A percentile compares a stretch with the other conserved stretches of the same genome.
Conservation (phyloP, 2,888 invertebrate species). For the Volucella zonaria region DNA sequence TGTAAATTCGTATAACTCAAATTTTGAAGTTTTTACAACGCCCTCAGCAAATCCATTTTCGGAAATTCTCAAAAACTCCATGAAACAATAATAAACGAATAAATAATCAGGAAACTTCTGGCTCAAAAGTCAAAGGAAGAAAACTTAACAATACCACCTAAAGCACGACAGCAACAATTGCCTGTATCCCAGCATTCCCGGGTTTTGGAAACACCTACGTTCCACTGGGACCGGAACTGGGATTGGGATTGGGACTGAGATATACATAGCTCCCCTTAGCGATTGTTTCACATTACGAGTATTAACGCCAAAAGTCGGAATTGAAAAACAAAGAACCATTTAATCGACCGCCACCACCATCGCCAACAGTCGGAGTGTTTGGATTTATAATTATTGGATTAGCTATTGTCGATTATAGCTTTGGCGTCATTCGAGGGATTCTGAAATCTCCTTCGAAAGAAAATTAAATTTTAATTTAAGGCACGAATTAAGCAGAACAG, state of each 20-base stretch:
- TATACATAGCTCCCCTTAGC: background rate
- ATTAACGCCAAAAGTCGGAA: slow-evolving; percentile 49
- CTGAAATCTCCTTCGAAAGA: slow-evolving; percentile 51
- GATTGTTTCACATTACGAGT: slow-evolving; percentile 46
- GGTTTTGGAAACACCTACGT: background rate
- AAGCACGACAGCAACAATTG: background rate
- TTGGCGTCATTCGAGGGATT: slow-evolving; percentile 14
- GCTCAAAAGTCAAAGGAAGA: slow-evolving; percentile 26
- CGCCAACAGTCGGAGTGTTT: slow-evolving; percentile 43
- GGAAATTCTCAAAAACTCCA: slow-evolving; percentile 16
- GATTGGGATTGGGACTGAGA: background rate
- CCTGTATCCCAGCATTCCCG: background rate
- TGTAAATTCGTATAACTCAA: slow-evolving; percentile 38
- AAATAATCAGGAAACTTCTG: slow-evolving; percentile 50
- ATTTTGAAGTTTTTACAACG: slow-evolving; percentile 17
- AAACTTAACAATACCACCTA: slow-evolving; percentile 14
- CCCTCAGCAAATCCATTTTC: slow-evolving; percentile 7
- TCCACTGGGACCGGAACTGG: background rate
- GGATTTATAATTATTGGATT: slow-evolving; percentile 73
- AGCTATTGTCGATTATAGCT: slow-evolving; percentile 65
- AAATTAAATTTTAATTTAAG: slow-evolving; percentile 69
- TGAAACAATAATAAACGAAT: slow-evolving; percentile 58
- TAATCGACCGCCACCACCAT: slow-evolving; percentile 12
- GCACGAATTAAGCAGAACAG: slow-evolving; percentile 36
- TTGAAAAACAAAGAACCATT: slow-evolving; percentile 56